Evolutionary conservation across 2,888 invertebrate species (phyloP).

Genomic region (Pinctada fucata): DNA sequence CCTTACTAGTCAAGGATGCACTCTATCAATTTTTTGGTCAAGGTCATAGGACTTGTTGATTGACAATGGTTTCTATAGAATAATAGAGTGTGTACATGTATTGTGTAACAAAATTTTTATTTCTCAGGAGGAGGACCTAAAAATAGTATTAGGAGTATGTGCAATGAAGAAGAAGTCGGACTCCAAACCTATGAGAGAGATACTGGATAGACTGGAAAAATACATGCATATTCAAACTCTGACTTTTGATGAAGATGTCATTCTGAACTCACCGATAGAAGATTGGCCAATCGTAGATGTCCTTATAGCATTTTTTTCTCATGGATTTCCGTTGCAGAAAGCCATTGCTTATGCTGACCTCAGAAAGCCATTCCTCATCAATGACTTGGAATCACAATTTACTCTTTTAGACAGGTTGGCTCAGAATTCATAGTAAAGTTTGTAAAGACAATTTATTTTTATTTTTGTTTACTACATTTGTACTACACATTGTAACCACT

Average conservation of each 20-base stretch:
- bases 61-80: no score
- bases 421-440: no score
- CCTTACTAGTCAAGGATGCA: no score
- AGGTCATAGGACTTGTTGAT: no score
- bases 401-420: slow-evolving; percentile 88
- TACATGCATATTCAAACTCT: slow-evolving; percentile 91
- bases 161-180: slow-evolving; percentile 99
- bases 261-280: slow-evolving; percentile 96
- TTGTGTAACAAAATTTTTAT: no score
- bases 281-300: slow-evolving; percentile 99
- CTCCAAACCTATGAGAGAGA: slow-evolving; percentile 99
- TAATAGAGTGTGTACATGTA: no score
- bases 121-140: slow-evolving; percentile 25
- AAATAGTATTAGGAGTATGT: slow-evolving; percentile 95
- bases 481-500: no score
- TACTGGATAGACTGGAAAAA: slow-evolving; percentile 94
- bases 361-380: slow-evolving; percentile 96
- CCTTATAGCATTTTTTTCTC: slow-evolving; percentile 97
- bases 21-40: no score
- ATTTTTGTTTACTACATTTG: no score
- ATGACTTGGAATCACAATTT: slow-evolving; percentile 99
- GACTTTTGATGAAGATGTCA: slow-evolving; percentile 96
- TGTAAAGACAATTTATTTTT: no score
- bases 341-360: slow-evolving; percentile 96
- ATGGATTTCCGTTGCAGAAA: slow-evolving; percentile 98